Percentiles rank a stretch among this genome's conserved stretches.
Evolutionary conservation across 2,797 vertebrate species (phyloP).

Genomic region (Sciurus carolinensis): DNA sequence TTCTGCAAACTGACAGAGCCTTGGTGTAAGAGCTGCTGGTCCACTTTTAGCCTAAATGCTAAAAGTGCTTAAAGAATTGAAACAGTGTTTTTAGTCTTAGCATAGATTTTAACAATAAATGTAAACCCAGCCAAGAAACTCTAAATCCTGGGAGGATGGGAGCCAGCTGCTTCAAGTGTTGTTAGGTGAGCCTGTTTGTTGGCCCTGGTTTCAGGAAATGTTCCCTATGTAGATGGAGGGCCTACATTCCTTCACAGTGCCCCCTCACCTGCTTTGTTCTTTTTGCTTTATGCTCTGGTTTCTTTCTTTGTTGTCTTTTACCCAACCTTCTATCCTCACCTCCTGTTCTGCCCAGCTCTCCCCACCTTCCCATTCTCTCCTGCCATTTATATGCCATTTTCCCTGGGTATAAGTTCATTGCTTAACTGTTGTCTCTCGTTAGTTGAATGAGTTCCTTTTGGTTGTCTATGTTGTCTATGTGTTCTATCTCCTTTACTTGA

Average conservation of each 20-base stretch:
- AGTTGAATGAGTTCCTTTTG: background rate
- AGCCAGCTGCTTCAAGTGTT: background rate
- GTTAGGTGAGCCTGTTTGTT: background rate
- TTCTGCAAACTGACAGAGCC: background rate
- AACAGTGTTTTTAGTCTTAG: constrained; percentile 33
- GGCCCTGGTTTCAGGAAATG: background rate
- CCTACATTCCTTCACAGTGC: background rate
- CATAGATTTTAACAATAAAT: constrained; percentile 23
- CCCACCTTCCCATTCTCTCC: background rate
- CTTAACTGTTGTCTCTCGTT: background rate
- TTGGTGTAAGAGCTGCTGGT: background rate
- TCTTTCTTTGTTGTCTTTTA: background rate
- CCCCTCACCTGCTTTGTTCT: background rate
- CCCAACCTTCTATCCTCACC: background rate
- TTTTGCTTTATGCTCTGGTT: background rate
- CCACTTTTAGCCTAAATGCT: background rate
- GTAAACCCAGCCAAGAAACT: constrained; percentile 1
- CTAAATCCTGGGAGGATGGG: background rate
- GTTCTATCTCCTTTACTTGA: constrained; percentile 16
- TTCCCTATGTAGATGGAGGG: background rate
- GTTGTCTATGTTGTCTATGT: background rate
- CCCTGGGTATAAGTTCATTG: background rate
- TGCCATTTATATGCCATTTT: background rate
- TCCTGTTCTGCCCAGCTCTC: background rate
- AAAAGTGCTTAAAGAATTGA: constrained; percentile 39